Evolutionary conservation across 2,797 vertebrate species (phyloP).

Genomic region (Bradypodion ventrale): DNA sequence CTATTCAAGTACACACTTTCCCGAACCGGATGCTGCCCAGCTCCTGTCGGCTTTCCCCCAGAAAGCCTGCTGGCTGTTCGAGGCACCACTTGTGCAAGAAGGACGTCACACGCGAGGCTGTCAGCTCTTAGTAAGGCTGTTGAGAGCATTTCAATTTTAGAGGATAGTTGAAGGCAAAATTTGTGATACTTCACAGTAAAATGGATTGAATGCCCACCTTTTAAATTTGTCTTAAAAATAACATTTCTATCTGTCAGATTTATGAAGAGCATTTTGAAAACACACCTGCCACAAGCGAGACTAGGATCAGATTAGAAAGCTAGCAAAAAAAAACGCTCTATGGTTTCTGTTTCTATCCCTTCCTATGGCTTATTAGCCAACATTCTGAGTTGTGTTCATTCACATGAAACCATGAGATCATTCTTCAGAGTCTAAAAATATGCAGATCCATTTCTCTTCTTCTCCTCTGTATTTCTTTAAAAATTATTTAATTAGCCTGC

Average conservation of each 20-base stretch:
- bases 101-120: conserved; percentile 23
- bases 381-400: neutral
- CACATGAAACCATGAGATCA: neutral
- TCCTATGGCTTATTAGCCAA: neutral
- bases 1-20: too few species aligned
- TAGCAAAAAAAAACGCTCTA: neutral
- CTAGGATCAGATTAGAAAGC: neutral
- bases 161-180: conserved; percentile 1
- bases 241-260: conserved; percentile 17
- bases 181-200: conserved; percentile 16
- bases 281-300: neutral
- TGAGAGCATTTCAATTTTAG: conserved; percentile 26
- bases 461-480: neutral
- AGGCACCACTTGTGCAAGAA: conserved; percentile 10
- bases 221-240: conserved; percentile 26
- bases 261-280: conserved; percentile 7
- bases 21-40: too few species aligned
- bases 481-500: neutral
- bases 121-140: conserved; percentile 17
- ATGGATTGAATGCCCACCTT: conserved; percentile 12
- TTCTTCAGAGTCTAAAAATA: neutral
- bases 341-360: neutral
- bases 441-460: neutral
- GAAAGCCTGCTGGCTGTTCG: conserved; percentile 12
- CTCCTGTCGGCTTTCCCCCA: too few species aligned